phyloP scores from a whole-genome alignment of 2,888 invertebrate species.

The Cordilura impudica region DNA sequence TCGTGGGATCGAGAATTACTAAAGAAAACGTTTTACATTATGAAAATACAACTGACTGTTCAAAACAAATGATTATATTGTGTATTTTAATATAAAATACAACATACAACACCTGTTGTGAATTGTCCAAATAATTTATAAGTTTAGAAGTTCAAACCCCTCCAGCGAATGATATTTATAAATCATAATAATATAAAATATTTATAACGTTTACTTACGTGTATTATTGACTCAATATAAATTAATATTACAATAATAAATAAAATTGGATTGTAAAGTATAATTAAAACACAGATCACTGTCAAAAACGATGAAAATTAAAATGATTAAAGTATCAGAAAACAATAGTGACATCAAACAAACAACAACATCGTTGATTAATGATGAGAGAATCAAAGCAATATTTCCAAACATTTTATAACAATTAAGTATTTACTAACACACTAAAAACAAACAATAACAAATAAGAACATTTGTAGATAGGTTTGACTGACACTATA shows the following conservation, averaged over 20 bases:
- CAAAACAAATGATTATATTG: too few relatives aligned
- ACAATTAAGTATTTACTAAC: conserved; percentile 25
- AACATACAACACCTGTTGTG: too few relatives aligned
- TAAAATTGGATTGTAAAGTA: conserved; percentile 32
- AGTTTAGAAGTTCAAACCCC: too few relatives aligned
- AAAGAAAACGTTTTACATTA: too few relatives aligned
- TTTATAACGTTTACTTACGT: too few relatives aligned
- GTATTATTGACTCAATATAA: not conserved
- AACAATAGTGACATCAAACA: conserved; percentile 37
- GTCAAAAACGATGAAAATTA: conserved; percentile 34
- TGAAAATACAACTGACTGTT: too few relatives aligned
- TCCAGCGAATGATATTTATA: too few relatives aligned
- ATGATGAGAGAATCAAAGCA: conserved; percentile 53
- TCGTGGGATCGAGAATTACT: too few relatives aligned
- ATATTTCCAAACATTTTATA: conserved; percentile 34
- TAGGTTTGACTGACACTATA: too few relatives aligned
- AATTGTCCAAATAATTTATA: too few relatives aligned
- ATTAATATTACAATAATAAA: not conserved
- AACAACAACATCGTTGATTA: conserved; percentile 55
- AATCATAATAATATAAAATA: too few relatives aligned
- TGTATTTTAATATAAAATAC: too few relatives aligned
- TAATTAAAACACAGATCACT: conserved; percentile 53
- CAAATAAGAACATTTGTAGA: not conserved
- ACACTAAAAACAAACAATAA: not conserved
- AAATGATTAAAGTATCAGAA: conserved; percentile 40